Evolutionary conservation across 1,140 invertebrate species (phyloP).

Genomic region (Whitmania pigra): DNA sequence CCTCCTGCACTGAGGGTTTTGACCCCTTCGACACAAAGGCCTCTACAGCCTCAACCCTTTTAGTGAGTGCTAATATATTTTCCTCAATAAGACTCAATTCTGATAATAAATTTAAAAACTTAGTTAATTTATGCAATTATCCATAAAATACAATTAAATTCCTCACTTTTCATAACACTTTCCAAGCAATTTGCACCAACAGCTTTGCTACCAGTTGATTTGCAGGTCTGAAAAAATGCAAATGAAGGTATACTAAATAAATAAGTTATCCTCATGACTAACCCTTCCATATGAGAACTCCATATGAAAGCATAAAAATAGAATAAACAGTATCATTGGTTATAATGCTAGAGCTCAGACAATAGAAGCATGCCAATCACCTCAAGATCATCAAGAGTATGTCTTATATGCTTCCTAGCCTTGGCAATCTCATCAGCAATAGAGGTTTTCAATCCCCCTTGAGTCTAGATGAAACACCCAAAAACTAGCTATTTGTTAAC

Average conservation of each 20-base stretch:
- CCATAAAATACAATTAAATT: too few relatives aligned
- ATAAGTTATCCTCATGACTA: neutral
- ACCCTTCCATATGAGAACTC: constrained; percentile 2
- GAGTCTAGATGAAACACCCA: too few relatives aligned
- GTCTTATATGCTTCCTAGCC: constrained; percentile 16
- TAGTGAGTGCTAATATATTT: neutral
- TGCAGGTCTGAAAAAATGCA: too few relatives aligned
- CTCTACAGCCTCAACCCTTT: constrained; percentile 4
- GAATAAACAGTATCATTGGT: neutral
- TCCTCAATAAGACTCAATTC: constrained; percentile 1
- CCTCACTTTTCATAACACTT: too few relatives aligned
- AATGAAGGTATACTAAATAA: neutral
- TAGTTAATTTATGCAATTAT: too few relatives aligned
- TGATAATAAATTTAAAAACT: neutral
- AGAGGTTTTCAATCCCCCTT: constrained; percentile 6
- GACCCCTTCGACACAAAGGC: neutral
- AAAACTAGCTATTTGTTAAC: neutral
- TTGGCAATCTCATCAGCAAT: constrained; percentile 16
- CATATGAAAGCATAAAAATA: constrained; percentile 1
- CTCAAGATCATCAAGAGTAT: constrained; percentile 6
- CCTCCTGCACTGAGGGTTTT: constrained; percentile 3
- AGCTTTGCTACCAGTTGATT: too few relatives aligned
- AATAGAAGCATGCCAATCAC: neutral
- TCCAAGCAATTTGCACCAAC: too few relatives aligned
- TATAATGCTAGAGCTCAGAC: neutral